These are phyloP conservation scores for Formicarius rufipectus DNA, from an alignment of 2,113 vertebrate species.

Conservation along the genomic window DNA sequence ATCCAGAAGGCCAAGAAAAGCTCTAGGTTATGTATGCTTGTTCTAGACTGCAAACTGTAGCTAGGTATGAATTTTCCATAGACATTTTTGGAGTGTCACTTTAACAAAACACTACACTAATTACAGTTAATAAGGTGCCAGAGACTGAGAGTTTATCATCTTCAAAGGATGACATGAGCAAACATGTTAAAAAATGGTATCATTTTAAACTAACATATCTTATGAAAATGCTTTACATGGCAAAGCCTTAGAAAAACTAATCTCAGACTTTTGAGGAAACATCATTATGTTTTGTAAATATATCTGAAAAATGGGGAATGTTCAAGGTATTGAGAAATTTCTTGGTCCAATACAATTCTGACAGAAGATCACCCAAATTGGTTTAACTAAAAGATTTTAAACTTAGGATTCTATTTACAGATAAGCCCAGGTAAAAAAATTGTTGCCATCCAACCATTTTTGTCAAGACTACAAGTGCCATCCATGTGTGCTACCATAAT, in stretches of 20 bases:
- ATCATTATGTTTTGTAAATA: neutral
- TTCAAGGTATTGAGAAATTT: neutral
- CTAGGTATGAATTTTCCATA: neutral
- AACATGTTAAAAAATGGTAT: neutral
- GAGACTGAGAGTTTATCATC: neutral
- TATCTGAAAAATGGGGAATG: neutral
- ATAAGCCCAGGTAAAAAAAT: neutral
- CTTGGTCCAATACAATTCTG: neutral
- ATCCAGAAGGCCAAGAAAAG: neutral
- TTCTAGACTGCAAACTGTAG: neutral
- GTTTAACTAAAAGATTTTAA: neutral
- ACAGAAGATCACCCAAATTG: neutral
- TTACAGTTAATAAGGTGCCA: neutral
- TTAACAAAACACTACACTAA: neutral
- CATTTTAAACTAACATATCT: neutral
- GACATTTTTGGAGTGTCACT: neutral
- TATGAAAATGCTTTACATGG: neutral
- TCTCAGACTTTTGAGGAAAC: neutral
- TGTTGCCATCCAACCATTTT: neutral
- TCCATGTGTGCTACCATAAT: neutral
- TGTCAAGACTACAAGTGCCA: neutral
- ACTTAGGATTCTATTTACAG: neutral
- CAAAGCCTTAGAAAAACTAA: neutral
- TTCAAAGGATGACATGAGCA: neutral
- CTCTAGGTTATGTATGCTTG: neutral